These are phyloP conservation scores for Mastomys natalensis DNA, from an alignment of 2,113 vertebrate genomes.

Conservation along the genomic window DNA sequence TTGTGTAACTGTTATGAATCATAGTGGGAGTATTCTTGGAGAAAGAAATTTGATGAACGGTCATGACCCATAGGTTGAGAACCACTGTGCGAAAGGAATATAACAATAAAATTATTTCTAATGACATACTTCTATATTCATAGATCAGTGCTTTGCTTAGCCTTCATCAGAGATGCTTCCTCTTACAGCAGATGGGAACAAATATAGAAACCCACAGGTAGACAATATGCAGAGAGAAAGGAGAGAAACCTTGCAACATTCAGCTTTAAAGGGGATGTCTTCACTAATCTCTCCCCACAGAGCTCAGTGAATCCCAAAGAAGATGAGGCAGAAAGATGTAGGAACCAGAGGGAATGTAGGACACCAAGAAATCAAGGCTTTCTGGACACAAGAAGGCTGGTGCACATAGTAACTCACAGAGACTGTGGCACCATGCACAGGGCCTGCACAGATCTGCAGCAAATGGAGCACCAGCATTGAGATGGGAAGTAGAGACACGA, in stretches of 20 bases:
- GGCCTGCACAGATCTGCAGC: not conserved
- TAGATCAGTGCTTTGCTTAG: not conserved
- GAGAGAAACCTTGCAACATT: not conserved
- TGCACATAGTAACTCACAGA: not conserved
- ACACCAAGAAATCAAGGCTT: not conserved
- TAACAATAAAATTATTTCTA: not conserved
- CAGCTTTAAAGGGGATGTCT: not conserved
- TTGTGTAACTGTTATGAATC: not conserved
- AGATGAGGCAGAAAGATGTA: not conserved
- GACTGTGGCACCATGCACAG: not conserved
- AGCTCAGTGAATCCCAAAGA: not conserved
- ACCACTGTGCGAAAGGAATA: not conserved
- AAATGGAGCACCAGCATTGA: not conserved
- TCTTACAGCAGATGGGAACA: not conserved
- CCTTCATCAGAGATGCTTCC: not conserved
- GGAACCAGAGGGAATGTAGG: not conserved
- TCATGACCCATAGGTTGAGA: not conserved
- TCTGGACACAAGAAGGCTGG: not conserved
- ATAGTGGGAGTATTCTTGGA: not conserved
- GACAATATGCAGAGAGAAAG: not conserved
- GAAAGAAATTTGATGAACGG: not conserved
- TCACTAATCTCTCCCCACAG: not conserved
- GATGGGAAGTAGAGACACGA: not conserved
- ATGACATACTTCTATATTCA: not conserved
- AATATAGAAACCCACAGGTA: not conserved